Evolutionary conservation across 2,888 invertebrate species (phyloP).

Genomic region (Leptopilina myrica): DNA sequence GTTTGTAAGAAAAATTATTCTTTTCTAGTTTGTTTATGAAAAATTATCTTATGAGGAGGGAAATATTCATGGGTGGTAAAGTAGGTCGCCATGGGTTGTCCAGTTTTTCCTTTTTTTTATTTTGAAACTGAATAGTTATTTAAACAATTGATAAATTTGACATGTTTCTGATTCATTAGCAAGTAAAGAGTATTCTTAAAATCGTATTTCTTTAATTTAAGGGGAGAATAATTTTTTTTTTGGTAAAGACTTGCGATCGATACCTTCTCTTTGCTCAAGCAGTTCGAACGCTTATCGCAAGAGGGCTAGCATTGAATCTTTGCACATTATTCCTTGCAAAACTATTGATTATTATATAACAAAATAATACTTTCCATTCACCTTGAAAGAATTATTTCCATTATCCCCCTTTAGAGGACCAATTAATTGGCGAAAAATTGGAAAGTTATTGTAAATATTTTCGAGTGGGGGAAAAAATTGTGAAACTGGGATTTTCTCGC

Average conservation of each 20-base stretch:
- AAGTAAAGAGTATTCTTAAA: no score
- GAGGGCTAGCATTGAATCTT: not conserved
- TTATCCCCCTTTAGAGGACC: not conserved
- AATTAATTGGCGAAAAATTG: not conserved
- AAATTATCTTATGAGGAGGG: no score
- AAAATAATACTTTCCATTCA: not conserved
- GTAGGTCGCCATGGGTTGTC: no score
- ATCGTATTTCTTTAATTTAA: no score
- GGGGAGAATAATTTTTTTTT: not conserved
- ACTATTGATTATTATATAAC: not conserved
- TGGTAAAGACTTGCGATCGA: not conserved
- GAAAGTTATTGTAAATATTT: not conserved
- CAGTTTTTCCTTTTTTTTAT: no score
- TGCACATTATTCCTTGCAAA: not conserved
- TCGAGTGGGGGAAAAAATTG: not conserved
- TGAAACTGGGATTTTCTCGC: slow-evolving; percentile 52
- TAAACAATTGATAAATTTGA: no score
- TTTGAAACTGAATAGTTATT: no score
- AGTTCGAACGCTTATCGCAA: not conserved
- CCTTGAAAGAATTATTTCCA: not conserved
- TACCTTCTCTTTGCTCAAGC: not conserved
- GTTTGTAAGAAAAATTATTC: no score
- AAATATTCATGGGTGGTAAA: no score
- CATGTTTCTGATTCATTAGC: no score
- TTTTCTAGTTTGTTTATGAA: no score